A percentile compares a stretch with the other conserved stretches of the same genome.
These are phyloP conservation scores for Meiosimyza decipiens DNA, from an alignment of 2,888 invertebrate genomes.

Conservation along the genomic window DNA sequence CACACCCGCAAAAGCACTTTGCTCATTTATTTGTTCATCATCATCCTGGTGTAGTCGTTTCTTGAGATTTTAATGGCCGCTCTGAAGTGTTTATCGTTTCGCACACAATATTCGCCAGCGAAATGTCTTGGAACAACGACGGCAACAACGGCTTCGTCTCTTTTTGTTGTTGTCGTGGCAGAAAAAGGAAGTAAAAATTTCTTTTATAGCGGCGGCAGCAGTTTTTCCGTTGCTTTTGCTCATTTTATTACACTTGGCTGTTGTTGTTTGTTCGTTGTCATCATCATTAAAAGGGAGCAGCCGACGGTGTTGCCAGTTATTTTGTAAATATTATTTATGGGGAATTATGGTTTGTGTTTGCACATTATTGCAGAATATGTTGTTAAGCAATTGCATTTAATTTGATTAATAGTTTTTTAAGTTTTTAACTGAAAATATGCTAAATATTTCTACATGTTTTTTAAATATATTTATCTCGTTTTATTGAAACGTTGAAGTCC, in stretches of 20 bases:
- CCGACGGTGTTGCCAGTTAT: slow-evolving; percentile 23
- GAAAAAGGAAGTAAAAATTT: slow-evolving; percentile 18
- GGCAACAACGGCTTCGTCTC: slow-evolving; percentile 27
- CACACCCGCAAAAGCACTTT: slow-evolving; percentile 43
- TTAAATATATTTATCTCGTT: too few species aligned
- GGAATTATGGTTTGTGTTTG: too few species aligned
- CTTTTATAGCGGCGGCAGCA: slow-evolving; percentile 21
- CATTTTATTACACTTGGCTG: neutral
- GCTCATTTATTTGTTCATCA: slow-evolving; percentile 39
- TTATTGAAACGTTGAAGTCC: too few species aligned
- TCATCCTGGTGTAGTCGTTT: slow-evolving; percentile 18
- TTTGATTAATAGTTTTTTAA: too few species aligned
- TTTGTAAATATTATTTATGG: slow-evolving; percentile 8
- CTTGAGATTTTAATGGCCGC: slow-evolving; percentile 65
- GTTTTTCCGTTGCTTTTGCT: neutral
- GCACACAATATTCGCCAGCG: slow-evolving; percentile 63
- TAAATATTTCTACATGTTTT: too few species aligned
- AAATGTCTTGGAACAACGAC: slow-evolving; percentile 52
- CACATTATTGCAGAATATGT: too few species aligned
- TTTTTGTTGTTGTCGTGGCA: slow-evolving; percentile 12
- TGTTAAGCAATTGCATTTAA: too few species aligned
- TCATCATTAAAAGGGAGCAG: neutral
- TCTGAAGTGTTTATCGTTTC: slow-evolving; percentile 66
- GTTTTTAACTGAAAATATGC: too few species aligned
- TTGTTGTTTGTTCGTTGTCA: slow-evolving; percentile 20